A percentile compares a stretch with the other conserved stretches of the same genome.
These are phyloP conservation scores for Andrena chrysosceles DNA, from an alignment of 2,888 invertebrate genomes.

Conservation along the genomic window DNA sequence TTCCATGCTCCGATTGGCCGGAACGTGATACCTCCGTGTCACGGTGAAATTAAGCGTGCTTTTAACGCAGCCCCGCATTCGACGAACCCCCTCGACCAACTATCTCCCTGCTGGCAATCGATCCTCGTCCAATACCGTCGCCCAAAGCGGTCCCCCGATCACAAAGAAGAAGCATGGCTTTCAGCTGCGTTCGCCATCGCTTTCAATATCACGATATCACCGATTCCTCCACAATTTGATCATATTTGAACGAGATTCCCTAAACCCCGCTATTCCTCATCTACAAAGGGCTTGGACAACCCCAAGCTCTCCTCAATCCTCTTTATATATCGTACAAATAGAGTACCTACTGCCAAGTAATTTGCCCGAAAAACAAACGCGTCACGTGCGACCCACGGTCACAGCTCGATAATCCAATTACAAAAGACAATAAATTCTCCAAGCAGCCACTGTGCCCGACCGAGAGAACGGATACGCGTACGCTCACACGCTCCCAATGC, in stretches of 20 bases:
- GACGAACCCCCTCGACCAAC: constrained; percentile 63
- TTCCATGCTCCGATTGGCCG: constrained; percentile 77
- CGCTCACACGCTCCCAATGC: constrained; percentile 37
- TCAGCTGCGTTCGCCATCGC: constrained; percentile 11
- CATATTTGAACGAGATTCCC: too few species aligned
- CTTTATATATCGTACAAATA: not conserved
- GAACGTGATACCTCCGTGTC: constrained; percentile 77
- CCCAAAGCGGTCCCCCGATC: constrained; percentile 36
- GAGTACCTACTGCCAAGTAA: too few species aligned
- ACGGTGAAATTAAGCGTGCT: constrained; percentile 82
- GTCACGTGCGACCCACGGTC: constrained; percentile 46
- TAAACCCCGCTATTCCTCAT: too few species aligned
- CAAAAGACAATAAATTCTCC: constrained; percentile 65
- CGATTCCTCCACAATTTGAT: not conserved
- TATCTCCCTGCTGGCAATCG: constrained; percentile 62
- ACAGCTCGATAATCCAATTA: constrained; percentile 62
- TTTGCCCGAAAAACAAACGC: constrained; percentile 26
- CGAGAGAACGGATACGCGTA: constrained; percentile 50
- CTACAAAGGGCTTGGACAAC: too few species aligned
- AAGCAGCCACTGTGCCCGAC: constrained; percentile 45
- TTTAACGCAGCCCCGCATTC: constrained; percentile 76
- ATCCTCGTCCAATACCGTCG: constrained; percentile 65
- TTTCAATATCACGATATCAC: not conserved
- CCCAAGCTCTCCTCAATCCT: not conserved
- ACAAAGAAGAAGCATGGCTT: constrained; percentile 61